Conservation (phyloP, 2,888 invertebrate genomes). For the Limulus polyphemus region DNA sequence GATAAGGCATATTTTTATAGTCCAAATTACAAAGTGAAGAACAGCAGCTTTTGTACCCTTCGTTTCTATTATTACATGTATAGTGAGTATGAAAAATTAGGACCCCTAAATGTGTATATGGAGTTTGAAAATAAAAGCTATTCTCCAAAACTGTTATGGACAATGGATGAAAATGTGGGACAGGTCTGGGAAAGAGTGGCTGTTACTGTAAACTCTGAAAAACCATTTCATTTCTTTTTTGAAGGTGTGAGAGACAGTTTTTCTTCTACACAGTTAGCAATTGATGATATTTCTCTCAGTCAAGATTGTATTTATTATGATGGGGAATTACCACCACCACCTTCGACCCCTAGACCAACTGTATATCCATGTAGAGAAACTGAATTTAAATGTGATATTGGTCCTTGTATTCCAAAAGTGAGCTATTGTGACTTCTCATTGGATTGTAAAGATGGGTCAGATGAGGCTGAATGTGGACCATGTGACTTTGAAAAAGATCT, state of each 20-base stretch:
- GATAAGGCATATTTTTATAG: conserved; percentile 11
- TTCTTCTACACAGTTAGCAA: conserved; percentile 9
- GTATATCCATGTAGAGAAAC: conserved; percentile 7
- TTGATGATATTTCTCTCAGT: conserved; percentile 22
- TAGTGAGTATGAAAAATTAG: not conserved
- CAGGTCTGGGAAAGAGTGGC: conserved; percentile 16
- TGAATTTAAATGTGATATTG: conserved; percentile 12
- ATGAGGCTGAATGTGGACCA: conserved; percentile 21
- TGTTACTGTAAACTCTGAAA: conserved; percentile 1
- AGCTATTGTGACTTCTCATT: conserved; percentile 18
- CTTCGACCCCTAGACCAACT: conserved; percentile 13
- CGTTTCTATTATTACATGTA: conserved; percentile 20
- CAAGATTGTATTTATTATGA: conserved; percentile 12
- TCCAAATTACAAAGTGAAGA: conserved; percentile 10
- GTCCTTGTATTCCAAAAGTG: conserved; percentile 11
- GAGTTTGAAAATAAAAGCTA: conserved; percentile 15
- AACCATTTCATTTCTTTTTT: conserved; percentile 19
- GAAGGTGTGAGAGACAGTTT: conserved; percentile 14
- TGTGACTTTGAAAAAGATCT: conserved; percentile 20
- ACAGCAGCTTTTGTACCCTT: conserved; percentile 7
- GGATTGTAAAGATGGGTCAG: conserved; percentile 21
- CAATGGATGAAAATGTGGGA: conserved; percentile 9
- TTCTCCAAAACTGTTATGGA: conserved; percentile 10
- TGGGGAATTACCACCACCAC: conserved; percentile 9
- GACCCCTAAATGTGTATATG: conserved; percentile 11